These are phyloP conservation scores for Zonotrichia albicollis DNA, from an alignment of 2,797 vertebrate species.

Conservation along the genomic window DNA sequence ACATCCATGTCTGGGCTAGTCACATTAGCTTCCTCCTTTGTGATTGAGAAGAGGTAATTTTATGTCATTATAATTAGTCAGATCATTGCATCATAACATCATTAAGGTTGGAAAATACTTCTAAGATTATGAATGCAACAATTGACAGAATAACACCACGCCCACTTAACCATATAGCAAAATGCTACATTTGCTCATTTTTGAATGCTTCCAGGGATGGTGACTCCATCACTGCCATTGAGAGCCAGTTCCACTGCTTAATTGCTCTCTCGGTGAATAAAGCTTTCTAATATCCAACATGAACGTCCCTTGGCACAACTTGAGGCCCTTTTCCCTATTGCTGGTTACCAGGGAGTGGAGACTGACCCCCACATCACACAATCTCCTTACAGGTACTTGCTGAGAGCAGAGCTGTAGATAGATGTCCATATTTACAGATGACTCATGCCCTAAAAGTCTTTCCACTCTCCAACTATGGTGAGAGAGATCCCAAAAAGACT, in stretches of 20 bases:
- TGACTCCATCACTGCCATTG: not conserved
- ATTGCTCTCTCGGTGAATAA: not conserved
- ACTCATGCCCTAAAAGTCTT: not conserved
- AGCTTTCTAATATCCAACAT: not conserved
- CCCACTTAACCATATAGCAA: not conserved
- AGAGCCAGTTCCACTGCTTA: not conserved
- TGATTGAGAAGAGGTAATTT: not conserved
- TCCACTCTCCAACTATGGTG: not conserved
- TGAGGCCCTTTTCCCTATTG: not conserved
- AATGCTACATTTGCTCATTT: not conserved
- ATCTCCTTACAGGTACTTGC: not conserved
- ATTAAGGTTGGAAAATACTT: not conserved
- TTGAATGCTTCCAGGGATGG: not conserved
- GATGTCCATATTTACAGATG: not conserved
- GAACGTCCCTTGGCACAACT: not conserved
- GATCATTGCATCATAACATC: accelerated
- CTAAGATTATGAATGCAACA: not conserved
- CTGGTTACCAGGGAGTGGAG: not conserved
- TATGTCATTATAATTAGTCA: not conserved
- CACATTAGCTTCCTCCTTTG: not conserved
- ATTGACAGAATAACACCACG: not conserved
- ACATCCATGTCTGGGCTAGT: not conserved
- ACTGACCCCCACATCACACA: not conserved
- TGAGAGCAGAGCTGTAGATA: not conserved
- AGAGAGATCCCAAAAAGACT: not conserved